phyloP scores from a whole-genome alignment of 2,113 vertebrate genomes.

The Rhinopithecus roxellana region DNA sequence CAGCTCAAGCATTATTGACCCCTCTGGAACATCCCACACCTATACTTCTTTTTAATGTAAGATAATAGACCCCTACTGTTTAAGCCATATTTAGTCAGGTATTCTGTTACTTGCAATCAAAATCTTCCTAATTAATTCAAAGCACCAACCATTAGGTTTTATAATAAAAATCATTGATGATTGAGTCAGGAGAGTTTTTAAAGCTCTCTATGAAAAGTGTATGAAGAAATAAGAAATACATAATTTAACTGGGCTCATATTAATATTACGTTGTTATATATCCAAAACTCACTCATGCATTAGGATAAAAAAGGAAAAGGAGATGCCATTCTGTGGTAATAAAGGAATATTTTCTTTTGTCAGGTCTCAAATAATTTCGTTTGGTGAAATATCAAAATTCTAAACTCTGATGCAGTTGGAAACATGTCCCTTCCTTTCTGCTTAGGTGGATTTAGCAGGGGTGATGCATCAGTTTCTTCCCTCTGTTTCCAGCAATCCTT shows the following conservation, averaged over 20 bases:
- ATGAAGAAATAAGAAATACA: neutral
- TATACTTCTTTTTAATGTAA: neutral
- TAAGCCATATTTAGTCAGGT: neutral
- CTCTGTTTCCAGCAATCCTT: neutral
- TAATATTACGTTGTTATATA: neutral
- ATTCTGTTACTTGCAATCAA: neutral
- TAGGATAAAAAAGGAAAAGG: neutral
- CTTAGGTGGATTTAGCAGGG: neutral
- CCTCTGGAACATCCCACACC: neutral
- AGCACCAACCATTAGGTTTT: neutral
- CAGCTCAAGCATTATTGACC: neutral
- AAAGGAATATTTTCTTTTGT: neutral
- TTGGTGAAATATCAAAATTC: neutral
- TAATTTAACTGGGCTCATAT: neutral
- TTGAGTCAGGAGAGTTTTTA: neutral
- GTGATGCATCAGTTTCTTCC: neutral
- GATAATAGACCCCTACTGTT: neutral
- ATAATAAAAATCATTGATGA: neutral
- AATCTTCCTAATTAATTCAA: neutral
- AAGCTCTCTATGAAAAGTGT: neutral
- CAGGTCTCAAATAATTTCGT: neutral
- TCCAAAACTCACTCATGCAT: neutral
- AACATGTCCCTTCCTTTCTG: neutral
- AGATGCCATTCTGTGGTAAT: neutral
- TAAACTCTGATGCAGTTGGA: neutral